Evolutionary conservation across 1,140 invertebrate species (phyloP), one percentile per base, ranked within the genome.

Genomic region (Solenopsis invicta): DNA sequence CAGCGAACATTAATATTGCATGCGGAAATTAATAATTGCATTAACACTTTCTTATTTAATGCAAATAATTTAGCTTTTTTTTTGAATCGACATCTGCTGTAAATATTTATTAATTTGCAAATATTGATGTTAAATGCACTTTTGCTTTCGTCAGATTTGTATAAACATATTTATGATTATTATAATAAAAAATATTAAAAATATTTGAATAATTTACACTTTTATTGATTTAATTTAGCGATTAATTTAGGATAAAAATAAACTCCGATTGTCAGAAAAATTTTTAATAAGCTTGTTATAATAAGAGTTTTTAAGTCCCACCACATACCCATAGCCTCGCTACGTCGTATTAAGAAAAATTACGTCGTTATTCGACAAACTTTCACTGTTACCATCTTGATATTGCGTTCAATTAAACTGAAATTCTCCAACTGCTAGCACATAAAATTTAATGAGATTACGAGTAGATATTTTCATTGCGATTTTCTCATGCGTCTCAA

Each of bases 401-500:
- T 29, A 13, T 9, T 6, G 24, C 52, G 29, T 1, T 34, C 21
- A 18, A 72, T 34, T n/a, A 18, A 29, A 21, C 41, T 34, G 48
- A 0, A 8, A 34, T 54, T 48, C 9, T 64, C 10, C 16, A 48
- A 62, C 4, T 45, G 37, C 16, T 9, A 61, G 21, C 21, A 10
- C 9, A 9, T 45, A 34, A 48, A 21, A 12, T 78, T 64, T n/a
- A 10, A 64, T 10, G 45, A 16, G 24, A 64, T 3, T 13, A 21
- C 13, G 13, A 62, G n/a, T 13, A 37, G 10, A 54, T 71, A 54
- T 71, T 54, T 67, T 41, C 10, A 34, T 41, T 48, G 37, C 21
- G 50, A 86, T 56, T 50, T 89, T 90, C 88, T 87, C 90, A 90
- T 87, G 82, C 80, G 61, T 24, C 52, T 67, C n/a, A 16, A 48